These are phyloP conservation scores for Paedocypris sp. DNA, from an alignment of 2,113 vertebrate species.

Conservation along the genomic window DNA sequence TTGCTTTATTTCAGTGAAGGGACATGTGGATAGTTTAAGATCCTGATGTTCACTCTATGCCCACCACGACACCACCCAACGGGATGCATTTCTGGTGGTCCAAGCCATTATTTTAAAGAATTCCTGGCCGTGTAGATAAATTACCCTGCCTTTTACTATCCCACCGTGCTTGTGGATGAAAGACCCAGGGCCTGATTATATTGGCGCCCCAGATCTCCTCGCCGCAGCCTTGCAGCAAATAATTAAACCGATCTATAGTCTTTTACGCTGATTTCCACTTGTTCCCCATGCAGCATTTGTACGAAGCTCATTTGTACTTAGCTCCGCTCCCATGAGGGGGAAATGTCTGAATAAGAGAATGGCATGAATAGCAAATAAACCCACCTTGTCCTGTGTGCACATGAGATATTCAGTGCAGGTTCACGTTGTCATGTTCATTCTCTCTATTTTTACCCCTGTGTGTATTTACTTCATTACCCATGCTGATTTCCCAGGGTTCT, in stretches of 20 bases:
- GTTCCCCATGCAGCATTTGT: background rate
- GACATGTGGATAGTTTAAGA: too few species aligned
- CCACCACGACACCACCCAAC: too few species aligned
- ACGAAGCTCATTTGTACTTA: constrained; percentile 8
- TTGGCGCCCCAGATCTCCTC: background rate
- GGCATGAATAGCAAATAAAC: constrained; percentile 9
- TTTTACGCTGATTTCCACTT: constrained; percentile 4
- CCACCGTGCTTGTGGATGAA: too few species aligned
- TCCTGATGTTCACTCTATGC: too few species aligned
- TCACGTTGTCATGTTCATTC: constrained; percentile 5
- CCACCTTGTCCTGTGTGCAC: background rate
- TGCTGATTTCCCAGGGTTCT: constrained; percentile 26
- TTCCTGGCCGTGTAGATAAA: too few species aligned
- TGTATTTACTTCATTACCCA: constrained; percentile 28
- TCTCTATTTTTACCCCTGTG: background rate
- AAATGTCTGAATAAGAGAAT: constrained; percentile 13
- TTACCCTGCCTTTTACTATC: background rate
- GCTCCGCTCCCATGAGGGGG: background rate
- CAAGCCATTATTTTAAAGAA: too few species aligned
- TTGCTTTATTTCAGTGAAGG: too few species aligned
- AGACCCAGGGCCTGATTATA: too few species aligned
- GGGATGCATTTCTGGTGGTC: too few species aligned
- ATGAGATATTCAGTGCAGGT: background rate
- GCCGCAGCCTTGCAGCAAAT: background rate
- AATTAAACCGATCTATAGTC: constrained; percentile 18